Percentiles rank a stretch among this genome's conserved stretches.
These are phyloP conservation scores for Oppia nitens DNA, from an alignment of 1,140 invertebrate genomes.

Conservation along the genomic window DNA sequence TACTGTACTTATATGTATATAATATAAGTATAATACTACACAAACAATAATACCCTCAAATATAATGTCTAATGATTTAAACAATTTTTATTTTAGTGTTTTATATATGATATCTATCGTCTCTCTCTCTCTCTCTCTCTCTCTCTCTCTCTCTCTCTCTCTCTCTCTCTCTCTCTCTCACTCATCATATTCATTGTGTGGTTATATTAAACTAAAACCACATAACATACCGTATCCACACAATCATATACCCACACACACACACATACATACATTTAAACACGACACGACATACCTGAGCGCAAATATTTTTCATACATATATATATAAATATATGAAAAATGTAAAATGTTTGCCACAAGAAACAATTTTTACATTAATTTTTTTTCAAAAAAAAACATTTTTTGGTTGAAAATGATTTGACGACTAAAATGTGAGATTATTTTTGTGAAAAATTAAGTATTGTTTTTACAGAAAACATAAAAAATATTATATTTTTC, in stretches of 20 bases:
- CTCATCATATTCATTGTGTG: neutral
- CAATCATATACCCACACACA: slow-evolving; percentile 1
- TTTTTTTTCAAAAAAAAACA: neutral
- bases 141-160: neutral
- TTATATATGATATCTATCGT: no score
- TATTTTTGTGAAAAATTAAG: neutral
- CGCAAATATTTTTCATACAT: no score
- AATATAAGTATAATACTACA: no score
- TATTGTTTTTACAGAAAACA: neutral
- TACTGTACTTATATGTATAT: no score
- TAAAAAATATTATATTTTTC: no score
- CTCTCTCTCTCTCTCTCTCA: neutral
- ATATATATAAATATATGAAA: no score
- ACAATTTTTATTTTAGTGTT: no score
- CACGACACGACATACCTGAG: no score
- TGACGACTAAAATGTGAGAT: neutral
- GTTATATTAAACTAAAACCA: neutral
- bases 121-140: slow-evolving; percentile 7
- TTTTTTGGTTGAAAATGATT: neutral
- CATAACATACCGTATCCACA: neutral
- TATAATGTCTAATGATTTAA: no score
- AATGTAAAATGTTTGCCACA: no score
- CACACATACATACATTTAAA: slow-evolving; percentile 3
- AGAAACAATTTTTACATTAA: no score
- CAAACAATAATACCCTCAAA: no score